phyloP scores from a whole-genome alignment of 2,797 vertebrate species.

The Rhinichthys osculus region DNA sequence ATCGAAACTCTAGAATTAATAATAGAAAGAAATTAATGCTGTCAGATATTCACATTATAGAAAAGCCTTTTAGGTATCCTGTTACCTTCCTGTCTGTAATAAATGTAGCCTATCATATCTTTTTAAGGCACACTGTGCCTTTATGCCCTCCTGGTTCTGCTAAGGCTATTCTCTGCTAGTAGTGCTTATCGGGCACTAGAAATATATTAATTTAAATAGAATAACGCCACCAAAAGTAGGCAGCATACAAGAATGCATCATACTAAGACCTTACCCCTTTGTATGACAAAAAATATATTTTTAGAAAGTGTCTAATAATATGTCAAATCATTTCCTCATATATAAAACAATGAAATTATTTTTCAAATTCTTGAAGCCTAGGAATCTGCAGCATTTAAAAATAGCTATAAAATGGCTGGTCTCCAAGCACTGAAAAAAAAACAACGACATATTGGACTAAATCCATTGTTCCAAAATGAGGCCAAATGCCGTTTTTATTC shows the following conservation, averaged over 20 bases:
- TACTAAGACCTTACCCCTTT: conserved; percentile 27
- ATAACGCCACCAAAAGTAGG: conserved; percentile 60
- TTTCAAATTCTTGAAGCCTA: conserved; percentile 45
- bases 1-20: background rate
- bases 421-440: conserved; percentile 30
- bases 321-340: conserved; percentile 63
- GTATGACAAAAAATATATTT: background rate
- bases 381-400: conserved; percentile 74
- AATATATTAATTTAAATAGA: conserved; percentile 69
- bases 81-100: background rate
- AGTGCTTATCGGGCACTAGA: conserved; percentile 64
- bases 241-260: conserved; percentile 20
- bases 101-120: too few relatives aligned
- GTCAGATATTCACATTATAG: background rate
- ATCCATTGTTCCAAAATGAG: conserved; percentile 69
- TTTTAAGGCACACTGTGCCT: background rate
- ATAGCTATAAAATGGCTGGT: conserved; percentile 69
- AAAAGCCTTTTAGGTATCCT: background rate
- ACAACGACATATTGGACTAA: conserved; percentile 71
- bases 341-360: conserved; percentile 72
- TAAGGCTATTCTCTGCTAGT: conserved; percentile 59
- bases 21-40: background rate
- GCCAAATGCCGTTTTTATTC: conserved; percentile 58
- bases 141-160: background rate
- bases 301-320: background rate